Conservation (phyloP, 2,888 invertebrate genomes). For the Zygogramma bicolorata region DNA sequence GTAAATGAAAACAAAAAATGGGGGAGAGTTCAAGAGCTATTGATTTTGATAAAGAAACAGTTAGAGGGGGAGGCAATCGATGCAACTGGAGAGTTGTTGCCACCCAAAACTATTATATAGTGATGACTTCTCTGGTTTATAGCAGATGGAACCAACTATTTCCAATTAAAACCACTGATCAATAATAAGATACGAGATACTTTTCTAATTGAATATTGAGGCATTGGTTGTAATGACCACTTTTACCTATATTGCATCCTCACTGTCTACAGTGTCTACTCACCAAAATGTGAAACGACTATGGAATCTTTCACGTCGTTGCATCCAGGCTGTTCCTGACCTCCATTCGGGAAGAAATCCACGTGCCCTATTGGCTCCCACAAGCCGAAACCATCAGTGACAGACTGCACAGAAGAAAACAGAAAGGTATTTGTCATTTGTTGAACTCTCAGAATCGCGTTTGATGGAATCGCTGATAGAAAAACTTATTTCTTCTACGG, state of each 20-base stretch:
- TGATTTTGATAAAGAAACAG: no score
- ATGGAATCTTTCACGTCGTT: conserved; percentile 70
- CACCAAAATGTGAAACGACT: conserved; percentile 71
- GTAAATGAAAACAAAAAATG: no score
- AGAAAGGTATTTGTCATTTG: background rate
- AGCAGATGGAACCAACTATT: no score
- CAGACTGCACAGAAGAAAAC: conserved; percentile 58
- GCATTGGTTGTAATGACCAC: background rate
- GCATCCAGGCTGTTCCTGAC: conserved; percentile 73
- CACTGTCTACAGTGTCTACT: conserved; percentile 27
- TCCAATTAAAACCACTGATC: no score
- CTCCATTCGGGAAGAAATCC: conserved; percentile 74
- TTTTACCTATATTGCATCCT: no score
- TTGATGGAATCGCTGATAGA: background rate
- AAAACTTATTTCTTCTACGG: background rate
- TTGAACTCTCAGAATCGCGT: background rate
- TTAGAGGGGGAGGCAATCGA: no score
- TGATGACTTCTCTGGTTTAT: no score
- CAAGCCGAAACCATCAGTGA: conserved; percentile 73
- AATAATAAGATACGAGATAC: no score
- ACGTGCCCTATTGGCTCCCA: conserved; percentile 72
- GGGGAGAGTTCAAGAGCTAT: no score
- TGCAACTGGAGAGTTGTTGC: no score
- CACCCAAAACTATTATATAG: no score
- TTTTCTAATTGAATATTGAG: background rate